Evolutionary conservation across 2,888 invertebrate genomes (phyloP).

Genomic region (Phragmatobia fuliginosa): DNA sequence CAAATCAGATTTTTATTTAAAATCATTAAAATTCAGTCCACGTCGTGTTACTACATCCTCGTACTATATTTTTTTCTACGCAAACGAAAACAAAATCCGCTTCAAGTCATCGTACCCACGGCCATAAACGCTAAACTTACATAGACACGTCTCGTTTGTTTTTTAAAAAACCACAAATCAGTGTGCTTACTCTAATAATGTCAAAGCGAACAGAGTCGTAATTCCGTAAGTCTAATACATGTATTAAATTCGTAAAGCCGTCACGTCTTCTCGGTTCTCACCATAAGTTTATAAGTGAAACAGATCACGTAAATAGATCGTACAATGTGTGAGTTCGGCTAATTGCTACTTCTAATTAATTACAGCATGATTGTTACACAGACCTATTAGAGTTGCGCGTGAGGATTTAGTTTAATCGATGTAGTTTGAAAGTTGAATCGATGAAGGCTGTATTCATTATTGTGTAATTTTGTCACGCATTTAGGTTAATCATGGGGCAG

Average conservation of each 20-base stretch:
- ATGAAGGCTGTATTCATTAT: constrained; percentile 31
- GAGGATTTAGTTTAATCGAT: constrained; percentile 31
- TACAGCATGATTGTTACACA: constrained; percentile 64
- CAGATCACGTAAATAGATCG: constrained; percentile 74
- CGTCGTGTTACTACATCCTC: constrained; percentile 10
- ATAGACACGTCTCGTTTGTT: constrained; percentile 41
- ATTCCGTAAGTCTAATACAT: constrained; percentile 26
- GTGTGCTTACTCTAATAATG: constrained; percentile 45
- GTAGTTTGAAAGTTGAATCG: constrained; percentile 36
- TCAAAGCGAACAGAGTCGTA: constrained; percentile 31
- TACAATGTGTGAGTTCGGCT: constrained; percentile 62
- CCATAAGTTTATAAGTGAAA: constrained; percentile 53
- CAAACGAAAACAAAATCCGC: constrained; percentile 34
- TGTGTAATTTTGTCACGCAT: constrained; percentile 41
- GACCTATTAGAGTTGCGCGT: constrained; percentile 37
- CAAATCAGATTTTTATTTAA: background rate
- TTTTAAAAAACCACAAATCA: constrained; percentile 46
- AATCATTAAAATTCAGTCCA: constrained; percentile 15
- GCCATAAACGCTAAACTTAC: constrained; percentile 34
- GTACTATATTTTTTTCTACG: constrained; percentile 24
- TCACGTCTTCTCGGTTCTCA: constrained; percentile 67
- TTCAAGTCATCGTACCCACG: constrained; percentile 39
- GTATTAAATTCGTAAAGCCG: constrained; percentile 43
- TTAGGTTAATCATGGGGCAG: constrained; percentile 9
- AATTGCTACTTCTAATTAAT: constrained; percentile 71